Evolutionary conservation across 1,140 invertebrate species (phyloP), one percentile per base, ranked within the genome.

Genomic region (Cotesia vestalis): DNA sequence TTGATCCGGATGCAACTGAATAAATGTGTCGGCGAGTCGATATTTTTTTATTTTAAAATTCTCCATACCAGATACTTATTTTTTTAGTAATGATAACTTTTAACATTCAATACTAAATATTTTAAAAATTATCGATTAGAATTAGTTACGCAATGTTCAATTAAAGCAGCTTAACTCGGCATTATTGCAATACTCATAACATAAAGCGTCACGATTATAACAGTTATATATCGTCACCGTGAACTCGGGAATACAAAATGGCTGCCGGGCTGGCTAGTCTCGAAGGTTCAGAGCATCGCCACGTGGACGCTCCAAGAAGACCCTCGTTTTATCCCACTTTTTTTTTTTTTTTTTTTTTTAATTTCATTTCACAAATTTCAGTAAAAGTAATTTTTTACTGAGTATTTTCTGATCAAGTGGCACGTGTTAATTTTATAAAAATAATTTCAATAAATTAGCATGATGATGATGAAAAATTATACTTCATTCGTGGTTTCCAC

Each of bases 401-500:
- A 17, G 17, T 17, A 17, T 17, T 17, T 27, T 27, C 27, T 27
- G 27, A 27, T 27, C 0, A 27, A 27, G 27, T 3, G 0, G 3
- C 3, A 27, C 27, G 27, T 3, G 27, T 27, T 1, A 27, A 27
- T 27, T 27, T 27, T 27, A 2, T 27, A 27, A 2, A 27, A 27
- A 27, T 27, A 27, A 27, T 27, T 27, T 38, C 17, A 70, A 38
- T 55, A 73, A 67, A 72, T 69, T 76, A 38, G 74, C 75, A 81
- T 69, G 14, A 74, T 84, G 84, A 85, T 83, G 79, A 85, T 8
- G 78, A 0, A 9, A 66, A 64, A 5, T 9, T 34, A 17, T 59
- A 75, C 57, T 74, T 81, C 82, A 82, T 85, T 85, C 84, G 83
- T 74, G 84, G 83, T 84, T 84, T 85, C 80, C 80, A 84, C 78